Evolutionary conservation across 1,140 invertebrate species (phyloP).

Genomic region (Aphaenogaster floridana): DNA sequence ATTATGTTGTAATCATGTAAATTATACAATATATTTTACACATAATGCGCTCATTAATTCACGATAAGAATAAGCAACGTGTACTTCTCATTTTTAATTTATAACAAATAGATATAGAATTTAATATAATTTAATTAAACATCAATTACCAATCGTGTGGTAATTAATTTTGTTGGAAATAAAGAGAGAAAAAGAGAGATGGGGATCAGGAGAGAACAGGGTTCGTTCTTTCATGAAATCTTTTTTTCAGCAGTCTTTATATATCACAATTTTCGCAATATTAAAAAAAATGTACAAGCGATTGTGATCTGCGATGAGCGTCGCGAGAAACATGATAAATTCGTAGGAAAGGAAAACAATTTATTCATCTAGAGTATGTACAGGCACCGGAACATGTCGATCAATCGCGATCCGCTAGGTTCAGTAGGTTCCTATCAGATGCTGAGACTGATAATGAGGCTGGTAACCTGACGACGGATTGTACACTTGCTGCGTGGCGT

Average conservation of each 20-base stretch:
- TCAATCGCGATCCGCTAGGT: slow-evolving; percentile 53
- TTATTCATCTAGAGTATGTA: slow-evolving; percentile 87
- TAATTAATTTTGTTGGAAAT: background rate
- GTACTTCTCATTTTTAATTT: background rate
- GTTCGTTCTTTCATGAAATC: background rate
- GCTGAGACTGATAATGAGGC: slow-evolving; percentile 83
- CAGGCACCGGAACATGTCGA: slow-evolving; percentile 69
- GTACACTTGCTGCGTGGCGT: slow-evolving; percentile 57
- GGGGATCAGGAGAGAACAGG: too few relatives aligned
- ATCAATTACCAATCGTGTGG: background rate
- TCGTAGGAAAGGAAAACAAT: slow-evolving; percentile 80
- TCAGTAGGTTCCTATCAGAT: slow-evolving; percentile 77
- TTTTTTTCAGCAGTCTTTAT: slow-evolving; percentile 43
- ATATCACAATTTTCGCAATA: slow-evolving; percentile 35
- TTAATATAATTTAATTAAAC: background rate
- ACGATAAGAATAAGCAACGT: slow-evolving; percentile 3
- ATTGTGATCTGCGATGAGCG: background rate
- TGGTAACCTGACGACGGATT: slow-evolving; percentile 76
- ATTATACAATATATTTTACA: background rate
- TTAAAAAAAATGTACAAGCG: slow-evolving; percentile 13
- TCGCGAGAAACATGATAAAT: slow-evolving; percentile 4
- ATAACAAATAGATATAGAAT: background rate
- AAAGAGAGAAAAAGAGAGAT: background rate
- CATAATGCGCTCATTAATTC: background rate
- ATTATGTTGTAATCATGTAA: background rate